These are phyloP conservation scores for Gallinago stenura DNA, from an alignment of 2,797 vertebrate species.

Conservation along the genomic window DNA sequence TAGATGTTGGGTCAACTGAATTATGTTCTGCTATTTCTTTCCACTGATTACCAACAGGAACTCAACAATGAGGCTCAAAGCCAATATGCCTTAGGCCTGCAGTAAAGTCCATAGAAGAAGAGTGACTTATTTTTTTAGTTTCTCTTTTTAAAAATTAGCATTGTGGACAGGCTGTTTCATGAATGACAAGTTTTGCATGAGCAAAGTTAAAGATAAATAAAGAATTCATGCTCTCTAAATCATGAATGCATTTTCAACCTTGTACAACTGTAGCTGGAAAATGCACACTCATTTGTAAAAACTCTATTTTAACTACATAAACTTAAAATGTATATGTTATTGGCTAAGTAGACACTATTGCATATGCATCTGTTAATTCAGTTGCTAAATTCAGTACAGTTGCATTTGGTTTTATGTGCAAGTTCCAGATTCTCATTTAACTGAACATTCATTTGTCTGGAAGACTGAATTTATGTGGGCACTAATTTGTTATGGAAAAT, in stretches of 20 bases:
- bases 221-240: not conserved
- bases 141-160: not conserved
- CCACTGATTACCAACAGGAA: not conserved
- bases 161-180: not conserved
- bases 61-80: not conserved
- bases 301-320: not conserved
- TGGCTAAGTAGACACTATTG: not conserved
- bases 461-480: constrained; percentile 46
- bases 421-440: not conserved
- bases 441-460: constrained; percentile 48
- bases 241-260: not conserved
- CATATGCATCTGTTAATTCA: not conserved
- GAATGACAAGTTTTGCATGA: not conserved
- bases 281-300: not conserved
- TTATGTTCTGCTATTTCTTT: not conserved
- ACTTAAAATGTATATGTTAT: not conserved
- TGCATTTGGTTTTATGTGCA: not conserved
- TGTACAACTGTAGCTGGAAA: not conserved
- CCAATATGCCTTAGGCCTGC: not conserved
- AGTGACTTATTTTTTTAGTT: not conserved
- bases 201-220: not conserved
- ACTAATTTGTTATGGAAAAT: constrained; percentile 46
- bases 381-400: not conserved
- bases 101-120: not conserved
- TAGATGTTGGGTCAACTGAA: constrained; percentile 8